Conservation (phyloP, 2,113 vertebrate genomes). For the Microcebus tavaratra region DNA sequence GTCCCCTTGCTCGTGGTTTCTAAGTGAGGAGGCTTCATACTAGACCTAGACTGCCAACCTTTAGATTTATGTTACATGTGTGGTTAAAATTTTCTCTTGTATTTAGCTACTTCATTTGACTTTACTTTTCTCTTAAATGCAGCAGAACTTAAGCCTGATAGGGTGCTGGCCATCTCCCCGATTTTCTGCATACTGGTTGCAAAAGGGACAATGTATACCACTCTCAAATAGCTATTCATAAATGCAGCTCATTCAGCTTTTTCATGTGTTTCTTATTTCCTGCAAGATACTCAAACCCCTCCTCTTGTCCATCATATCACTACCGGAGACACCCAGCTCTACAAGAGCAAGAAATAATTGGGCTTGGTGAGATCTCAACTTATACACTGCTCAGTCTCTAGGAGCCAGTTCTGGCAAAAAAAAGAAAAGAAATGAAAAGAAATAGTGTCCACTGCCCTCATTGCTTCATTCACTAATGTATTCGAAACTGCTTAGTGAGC, state of each 20-base stretch:
- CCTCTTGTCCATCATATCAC: neutral
- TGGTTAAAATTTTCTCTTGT: neutral
- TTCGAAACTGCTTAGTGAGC: neutral
- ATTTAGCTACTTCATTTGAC: neutral
- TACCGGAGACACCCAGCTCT: neutral
- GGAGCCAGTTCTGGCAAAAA: neutral
- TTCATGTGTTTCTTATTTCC: rapidly evolving
- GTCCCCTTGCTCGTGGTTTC: too few species aligned
- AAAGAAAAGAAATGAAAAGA: neutral
- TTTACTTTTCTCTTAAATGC: neutral
- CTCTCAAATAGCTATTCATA: neutral
- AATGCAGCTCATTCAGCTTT: neutral
- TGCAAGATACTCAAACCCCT: rapidly evolving
- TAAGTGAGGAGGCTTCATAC: neutral
- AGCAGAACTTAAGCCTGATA: neutral
- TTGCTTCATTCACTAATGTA: neutral
- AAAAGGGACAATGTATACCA: neutral
- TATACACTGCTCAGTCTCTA: neutral
- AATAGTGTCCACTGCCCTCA: neutral
- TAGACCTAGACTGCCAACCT: neutral
- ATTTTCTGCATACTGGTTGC: neutral
- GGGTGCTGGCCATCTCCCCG: neutral
- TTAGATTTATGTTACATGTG: neutral
- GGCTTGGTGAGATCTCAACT: neutral
- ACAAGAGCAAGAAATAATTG: neutral